Conservation (phyloP, 2,113 vertebrate genomes). For the Uropsilus gracilis region DNA sequence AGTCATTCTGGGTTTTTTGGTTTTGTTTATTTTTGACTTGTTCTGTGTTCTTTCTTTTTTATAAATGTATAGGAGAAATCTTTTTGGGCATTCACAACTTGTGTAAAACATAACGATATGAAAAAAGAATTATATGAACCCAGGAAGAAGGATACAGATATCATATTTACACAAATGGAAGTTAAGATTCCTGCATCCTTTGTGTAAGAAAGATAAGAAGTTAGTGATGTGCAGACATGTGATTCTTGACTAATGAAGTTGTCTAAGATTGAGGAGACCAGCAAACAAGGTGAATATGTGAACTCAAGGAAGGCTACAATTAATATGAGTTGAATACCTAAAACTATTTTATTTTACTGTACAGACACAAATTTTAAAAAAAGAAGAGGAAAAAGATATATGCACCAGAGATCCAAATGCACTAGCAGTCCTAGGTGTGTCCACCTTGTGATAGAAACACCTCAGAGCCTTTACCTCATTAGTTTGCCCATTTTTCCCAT, state of each 20-base stretch:
- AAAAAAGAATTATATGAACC: not conserved
- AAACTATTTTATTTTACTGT: not conserved
- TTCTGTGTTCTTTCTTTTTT: not conserved
- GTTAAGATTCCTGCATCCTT: not conserved
- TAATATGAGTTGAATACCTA: not conserved
- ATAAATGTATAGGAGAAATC: not conserved
- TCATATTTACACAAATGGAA: not conserved
- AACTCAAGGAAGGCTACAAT: not conserved
- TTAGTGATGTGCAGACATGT: too few species aligned
- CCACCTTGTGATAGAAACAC: too few species aligned
- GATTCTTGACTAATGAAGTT: not conserved
- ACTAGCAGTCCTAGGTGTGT: too few species aligned
- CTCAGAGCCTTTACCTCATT: not conserved
- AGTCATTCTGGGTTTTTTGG: not conserved
- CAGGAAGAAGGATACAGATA: not conserved
- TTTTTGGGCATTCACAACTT: not conserved
- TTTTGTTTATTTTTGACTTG: not conserved
- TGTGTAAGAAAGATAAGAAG: not conserved
- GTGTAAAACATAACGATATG: not conserved
- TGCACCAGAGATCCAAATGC: too few species aligned
- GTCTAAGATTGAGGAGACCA: not conserved
- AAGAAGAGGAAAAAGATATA: not conserved
- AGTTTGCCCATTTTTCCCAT: not conserved
- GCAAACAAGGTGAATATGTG: too few species aligned
- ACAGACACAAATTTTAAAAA: not conserved